Percentiles rank a stretch among this genome's conserved stretches.
Evolutionary conservation across 2,113 vertebrate genomes (phyloP).

Genomic region (Morone chrysops): DNA sequence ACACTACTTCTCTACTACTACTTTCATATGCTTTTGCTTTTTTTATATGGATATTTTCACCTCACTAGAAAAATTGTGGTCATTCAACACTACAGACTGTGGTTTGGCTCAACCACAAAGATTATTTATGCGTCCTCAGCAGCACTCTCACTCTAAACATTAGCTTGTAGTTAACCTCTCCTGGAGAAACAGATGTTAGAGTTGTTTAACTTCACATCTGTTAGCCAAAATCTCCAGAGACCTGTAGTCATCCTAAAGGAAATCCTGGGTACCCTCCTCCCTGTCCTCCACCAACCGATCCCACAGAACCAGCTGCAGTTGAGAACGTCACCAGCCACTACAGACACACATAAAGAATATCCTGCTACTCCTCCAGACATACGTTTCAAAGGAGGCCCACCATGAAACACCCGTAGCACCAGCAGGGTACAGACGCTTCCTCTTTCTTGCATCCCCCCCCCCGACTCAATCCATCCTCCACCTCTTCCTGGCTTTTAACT

Average conservation of each 20-base stretch:
- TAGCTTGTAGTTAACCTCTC: slow-evolving; percentile 8
- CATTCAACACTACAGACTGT: not conserved
- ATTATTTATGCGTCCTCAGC: slow-evolving; percentile 1
- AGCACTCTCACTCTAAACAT: not conserved
- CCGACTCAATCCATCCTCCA: not conserved
- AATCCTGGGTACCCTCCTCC: slow-evolving; percentile 46
- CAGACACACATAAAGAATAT: slow-evolving; percentile 19
- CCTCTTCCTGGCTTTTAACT: slow-evolving; percentile 59
- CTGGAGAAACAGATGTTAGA: slow-evolving; percentile 26
- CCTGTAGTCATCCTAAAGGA: slow-evolving; percentile 43
- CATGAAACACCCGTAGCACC: slow-evolving; percentile 52
- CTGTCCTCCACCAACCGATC: not conserved
- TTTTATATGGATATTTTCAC: not conserved
- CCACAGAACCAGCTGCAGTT: slow-evolving; percentile 32
- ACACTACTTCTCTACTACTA: not conserved
- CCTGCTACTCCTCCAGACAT: slow-evolving; percentile 53
- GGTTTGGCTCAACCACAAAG: not conserved
- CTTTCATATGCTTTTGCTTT: not conserved
- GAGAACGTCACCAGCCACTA: not conserved
- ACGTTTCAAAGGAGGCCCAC: slow-evolving; percentile 54
- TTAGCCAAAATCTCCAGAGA: not conserved
- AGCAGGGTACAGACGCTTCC: slow-evolving; percentile 47
- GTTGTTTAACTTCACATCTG: slow-evolving; percentile 45
- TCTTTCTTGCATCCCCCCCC: not conserved
- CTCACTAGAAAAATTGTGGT: not conserved